These are phyloP conservation scores for Herpailurus yagouaroundi DNA, from an alignment of 2,113 vertebrate genomes.

Conservation along the genomic window DNA sequence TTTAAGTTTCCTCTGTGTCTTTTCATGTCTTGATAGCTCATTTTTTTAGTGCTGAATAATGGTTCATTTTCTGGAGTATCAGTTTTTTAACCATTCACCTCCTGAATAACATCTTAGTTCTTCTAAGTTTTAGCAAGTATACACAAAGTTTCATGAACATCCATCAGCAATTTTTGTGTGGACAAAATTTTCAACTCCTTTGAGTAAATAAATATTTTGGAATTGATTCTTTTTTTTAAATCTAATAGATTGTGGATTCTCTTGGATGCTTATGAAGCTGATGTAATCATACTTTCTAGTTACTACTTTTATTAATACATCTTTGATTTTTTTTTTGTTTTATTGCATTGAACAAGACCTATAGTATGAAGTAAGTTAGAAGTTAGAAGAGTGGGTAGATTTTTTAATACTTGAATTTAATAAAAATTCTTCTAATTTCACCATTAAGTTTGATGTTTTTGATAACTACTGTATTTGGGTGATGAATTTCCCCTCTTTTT, in stretches of 20 bases:
- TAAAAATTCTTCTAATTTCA: not conserved
- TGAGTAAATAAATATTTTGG: not conserved
- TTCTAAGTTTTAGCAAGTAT: not conserved
- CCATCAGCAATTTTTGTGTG: not conserved
- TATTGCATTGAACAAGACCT: not conserved
- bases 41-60: not conserved
- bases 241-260: not conserved
- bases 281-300: not conserved
- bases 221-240: not conserved
- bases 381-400: not conserved
- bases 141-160: not conserved
- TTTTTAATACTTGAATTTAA: not conserved
- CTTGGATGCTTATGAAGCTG: not conserved
- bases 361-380: not conserved
- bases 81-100: not conserved
- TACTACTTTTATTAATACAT: not conserved
- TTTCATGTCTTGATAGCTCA: not conserved
- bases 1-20: not conserved
- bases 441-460: not conserved
- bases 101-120: not conserved
- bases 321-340: not conserved
- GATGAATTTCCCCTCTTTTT: not conserved
- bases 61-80: not conserved
- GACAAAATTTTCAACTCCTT: not conserved
- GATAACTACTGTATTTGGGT: not conserved